These are phyloP conservation scores for Synanceia verrucosa DNA, from an alignment of 2,797 vertebrate species.

Conservation along the genomic window DNA sequence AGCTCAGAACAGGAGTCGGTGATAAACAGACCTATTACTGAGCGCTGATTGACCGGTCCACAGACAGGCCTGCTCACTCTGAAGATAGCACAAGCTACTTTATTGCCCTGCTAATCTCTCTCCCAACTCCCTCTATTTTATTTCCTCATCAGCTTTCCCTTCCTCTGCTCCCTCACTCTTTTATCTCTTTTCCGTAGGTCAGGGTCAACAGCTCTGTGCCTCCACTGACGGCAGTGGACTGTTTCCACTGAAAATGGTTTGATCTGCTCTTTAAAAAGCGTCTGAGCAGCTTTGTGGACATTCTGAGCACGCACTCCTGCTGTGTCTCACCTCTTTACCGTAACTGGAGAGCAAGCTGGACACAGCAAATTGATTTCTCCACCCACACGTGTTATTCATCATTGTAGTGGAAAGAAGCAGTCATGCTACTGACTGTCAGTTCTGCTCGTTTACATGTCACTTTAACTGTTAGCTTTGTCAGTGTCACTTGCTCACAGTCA, in stretches of 20 bases:
- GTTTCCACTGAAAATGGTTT: constrained; percentile 49
- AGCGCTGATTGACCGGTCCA: constrained; percentile 66
- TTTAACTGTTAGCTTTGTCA: neutral
- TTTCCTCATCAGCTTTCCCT: constrained; percentile 51
- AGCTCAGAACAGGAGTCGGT: constrained; percentile 24
- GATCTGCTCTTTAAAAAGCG: constrained; percentile 27
- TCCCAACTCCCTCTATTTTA: constrained; percentile 54
- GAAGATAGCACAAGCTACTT: constrained; percentile 72
- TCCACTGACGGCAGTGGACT: constrained; percentile 30
- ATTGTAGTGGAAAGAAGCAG: neutral
- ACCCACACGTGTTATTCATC: neutral
- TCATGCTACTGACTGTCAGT: neutral
- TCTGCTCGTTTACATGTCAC: neutral
- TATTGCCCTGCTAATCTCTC: constrained; percentile 73
- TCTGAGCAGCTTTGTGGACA: neutral
- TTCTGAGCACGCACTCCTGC: neutral
- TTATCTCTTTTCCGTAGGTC: constrained; percentile 51
- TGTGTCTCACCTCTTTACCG: constrained; percentile 20
- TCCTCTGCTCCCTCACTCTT: constrained; percentile 19
- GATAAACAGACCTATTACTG: constrained; percentile 71
- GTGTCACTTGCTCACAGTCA: neutral
- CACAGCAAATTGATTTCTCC: neutral
- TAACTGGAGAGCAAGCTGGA: constrained; percentile 4
- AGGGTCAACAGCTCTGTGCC: constrained; percentile 68
- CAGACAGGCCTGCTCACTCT: constrained; percentile 46